Evolutionary conservation across 2,797 vertebrate species (phyloP), one percentile per base, ranked within the genome.

Genomic region (Oophaga sylvatica): DNA sequence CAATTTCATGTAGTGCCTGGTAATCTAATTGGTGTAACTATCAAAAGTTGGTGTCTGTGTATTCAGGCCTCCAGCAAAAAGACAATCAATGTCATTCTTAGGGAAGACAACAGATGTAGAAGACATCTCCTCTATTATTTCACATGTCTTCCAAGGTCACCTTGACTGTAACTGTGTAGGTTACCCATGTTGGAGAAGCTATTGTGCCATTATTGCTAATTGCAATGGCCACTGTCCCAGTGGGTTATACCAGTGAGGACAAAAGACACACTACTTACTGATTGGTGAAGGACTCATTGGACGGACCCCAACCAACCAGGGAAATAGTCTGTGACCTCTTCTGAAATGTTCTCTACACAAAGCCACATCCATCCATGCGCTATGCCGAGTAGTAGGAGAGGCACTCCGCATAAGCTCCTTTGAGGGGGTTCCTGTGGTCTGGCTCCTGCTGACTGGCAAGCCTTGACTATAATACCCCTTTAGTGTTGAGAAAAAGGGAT

Each of bases 11-110:
- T 78, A 85, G 62, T 85, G 83, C 41, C 60, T 56, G 59, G 73
- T 85, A 85, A 85, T 85, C 71, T 78, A 78, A 85, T 85, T 78
- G 60, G 15, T 48, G 13, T 16, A 75, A 62, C 82, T 77, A 57
- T 22, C 8, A 26, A 26, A 77, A 77, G 83, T 77, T 85, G 41
- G 70, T 59, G 2, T 75, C 82, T 56, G 26, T 76, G 57, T 76
- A 31, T 76, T 56, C 9, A 77, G 60, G 17, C 26, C 35, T 84
- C 41, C 59, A 77, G 56, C 41, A 65, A 48, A 53, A 75, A 85
- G 45, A 26, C n/a, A 77, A 67, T 63, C n/a, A 76, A 20, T 48
- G 83, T 84, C 22, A 84, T 65, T 84, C 59, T 76, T 48, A 13
- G 59, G 19, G 60, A 65, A 20, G 35, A 16, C 56, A 57, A 45